Evolutionary conservation across 2,888 invertebrate genomes (phyloP).

Genomic region (Helobdella robusta): DNA sequence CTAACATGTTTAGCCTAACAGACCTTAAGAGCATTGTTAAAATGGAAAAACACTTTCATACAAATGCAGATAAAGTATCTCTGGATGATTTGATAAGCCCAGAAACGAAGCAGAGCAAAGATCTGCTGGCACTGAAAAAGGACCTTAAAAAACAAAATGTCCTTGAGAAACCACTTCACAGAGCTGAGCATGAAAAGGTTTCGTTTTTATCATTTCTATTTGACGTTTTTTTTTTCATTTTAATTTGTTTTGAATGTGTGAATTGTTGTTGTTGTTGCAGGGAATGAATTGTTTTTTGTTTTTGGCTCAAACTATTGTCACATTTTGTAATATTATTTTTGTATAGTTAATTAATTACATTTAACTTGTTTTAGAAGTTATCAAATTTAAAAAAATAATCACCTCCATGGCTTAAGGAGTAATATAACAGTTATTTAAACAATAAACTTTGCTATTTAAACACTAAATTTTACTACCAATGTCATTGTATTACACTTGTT

Average conservation of each 20-base stretch:
- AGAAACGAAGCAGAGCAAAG: background rate
- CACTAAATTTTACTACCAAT: background rate
- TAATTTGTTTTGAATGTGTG: background rate
- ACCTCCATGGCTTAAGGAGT: too few species aligned
- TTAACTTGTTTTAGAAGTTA: background rate
- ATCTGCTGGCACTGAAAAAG: background rate
- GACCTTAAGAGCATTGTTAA: background rate
- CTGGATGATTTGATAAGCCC: constrained; percentile 1
- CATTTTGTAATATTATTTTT: background rate
- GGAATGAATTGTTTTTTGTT: background rate
- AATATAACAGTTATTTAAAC: too few species aligned
- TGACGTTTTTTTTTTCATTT: background rate
- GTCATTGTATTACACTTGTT: background rate
- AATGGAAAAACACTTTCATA: background rate
- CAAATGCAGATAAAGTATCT: constrained; percentile 5
- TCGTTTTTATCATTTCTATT: background rate
- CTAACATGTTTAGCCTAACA: too few species aligned
- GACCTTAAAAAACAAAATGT: background rate
- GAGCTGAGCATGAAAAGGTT: constrained; percentile 1
- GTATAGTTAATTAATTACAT: background rate
- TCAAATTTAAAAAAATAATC: too few species aligned
- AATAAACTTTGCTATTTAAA: background rate
- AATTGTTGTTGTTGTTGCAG: background rate
- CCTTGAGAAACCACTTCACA: constrained; percentile 9
- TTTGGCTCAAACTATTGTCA: background rate